Conservation (phyloP, 2,888 invertebrate genomes). For the Myopa tessellatipennis region DNA sequence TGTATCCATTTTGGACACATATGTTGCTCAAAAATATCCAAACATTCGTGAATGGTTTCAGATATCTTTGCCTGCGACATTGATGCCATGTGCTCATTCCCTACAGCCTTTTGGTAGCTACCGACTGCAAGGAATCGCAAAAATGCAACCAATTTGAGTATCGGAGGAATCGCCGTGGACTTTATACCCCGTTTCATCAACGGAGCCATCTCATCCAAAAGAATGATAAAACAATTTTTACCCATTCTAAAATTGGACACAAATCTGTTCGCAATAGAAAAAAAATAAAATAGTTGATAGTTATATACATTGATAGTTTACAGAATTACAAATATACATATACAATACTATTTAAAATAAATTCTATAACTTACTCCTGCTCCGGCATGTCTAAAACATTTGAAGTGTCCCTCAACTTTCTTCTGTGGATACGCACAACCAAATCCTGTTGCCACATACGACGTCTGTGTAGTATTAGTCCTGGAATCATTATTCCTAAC, state of each 20-base stretch:
- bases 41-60: neutral
- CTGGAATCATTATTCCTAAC: too few relatives aligned
- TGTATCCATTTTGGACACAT: neutral
- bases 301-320: neutral
- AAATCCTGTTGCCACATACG: too few relatives aligned
- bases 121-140: neutral
- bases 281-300: too few relatives aligned
- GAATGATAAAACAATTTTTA: neutral
- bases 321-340: neutral
- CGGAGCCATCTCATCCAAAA: neutral
- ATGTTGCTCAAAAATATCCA: neutral
- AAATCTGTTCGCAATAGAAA: neutral
- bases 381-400: neutral
- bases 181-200: neutral
- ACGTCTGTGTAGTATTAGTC: too few relatives aligned
- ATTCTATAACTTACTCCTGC: neutral
- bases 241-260: neutral
- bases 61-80: neutral
- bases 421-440: neutral
- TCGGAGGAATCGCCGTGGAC: neutral
- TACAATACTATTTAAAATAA: neutral
- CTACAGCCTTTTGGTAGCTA: neutral
- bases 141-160: neutral
- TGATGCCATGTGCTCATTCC: neutral
- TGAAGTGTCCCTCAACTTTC: neutral